Base-by-base conservation (phyloP, 2,888 invertebrate species). In the Craniophora ligustri region DNA sequence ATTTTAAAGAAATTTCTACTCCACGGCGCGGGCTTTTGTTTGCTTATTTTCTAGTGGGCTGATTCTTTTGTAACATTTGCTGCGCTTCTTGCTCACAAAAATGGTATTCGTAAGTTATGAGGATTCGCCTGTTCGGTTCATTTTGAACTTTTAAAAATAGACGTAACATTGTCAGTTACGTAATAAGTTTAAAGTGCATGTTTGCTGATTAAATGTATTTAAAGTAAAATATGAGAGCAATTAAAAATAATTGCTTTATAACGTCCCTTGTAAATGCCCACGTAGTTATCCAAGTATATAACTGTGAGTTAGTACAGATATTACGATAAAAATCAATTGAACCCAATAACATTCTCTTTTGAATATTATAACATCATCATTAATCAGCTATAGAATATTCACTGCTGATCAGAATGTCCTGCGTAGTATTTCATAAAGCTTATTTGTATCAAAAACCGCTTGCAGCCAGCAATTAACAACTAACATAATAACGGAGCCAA, bases 1-100 rank as follows among this genome's bases (percentile, higher is more conserved):
- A 54, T 70, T 70, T 66, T 63, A 66, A 57, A 61, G 64, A 66
- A 63, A 72, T 68, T 60, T 53, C 38, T 58, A 41, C 36, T 59
- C 18, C 15, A 19, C 18, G 14, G 18, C 8, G 46, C 5, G 13
- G 16, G 6, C 10, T 47, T 53, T 50, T 51, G 46, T 49, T 57
- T 54, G 15, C 26, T 56, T 28, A 28, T 47, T 44, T 42, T 15
- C 31, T 38, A 14, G 26, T 35, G 15, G 35, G 21, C 35, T 39
- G 28, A 57, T 39, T 70, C 16, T 56, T 60, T 50, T 57, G 38
- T 50, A 39, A 45, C 18, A 38, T 40, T 47, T 46, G 31, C 44
- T 53, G 36, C 31, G 36, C 39, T 55, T 35, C 11, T 42, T 19
- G 35, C 35, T 39, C 31, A 46, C n/a, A n/a, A n/a, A n/a, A 60